Evolutionary conservation across 2,113 vertebrate genomes (phyloP), one percentile per base, ranked within the genome.

Genomic region (Brachirus orientalis): DNA sequence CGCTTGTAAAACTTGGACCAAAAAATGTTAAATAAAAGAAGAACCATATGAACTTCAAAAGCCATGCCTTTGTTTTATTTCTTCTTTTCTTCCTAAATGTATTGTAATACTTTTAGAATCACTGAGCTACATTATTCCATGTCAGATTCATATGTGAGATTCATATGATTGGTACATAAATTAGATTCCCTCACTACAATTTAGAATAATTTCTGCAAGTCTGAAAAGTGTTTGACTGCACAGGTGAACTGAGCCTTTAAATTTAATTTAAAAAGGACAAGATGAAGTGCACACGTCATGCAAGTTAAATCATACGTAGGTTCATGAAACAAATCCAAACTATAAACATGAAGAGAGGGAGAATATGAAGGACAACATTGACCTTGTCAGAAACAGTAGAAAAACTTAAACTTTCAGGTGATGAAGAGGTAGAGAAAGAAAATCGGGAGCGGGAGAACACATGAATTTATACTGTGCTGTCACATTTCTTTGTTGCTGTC

Each of bases 391-490:
- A 60, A 35, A 47, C 5, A 19, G 18, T 16, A 16, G 12, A 60
- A 66, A 67, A 60, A 61, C 18, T 20, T 14, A 12, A 44, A 50
- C 41, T 67, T 72, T 64, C 51, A 60, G 45, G 53, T 33, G 47
- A 35, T n/a, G n/a, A n/a, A n/a, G n/a, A n/a, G n/a, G n/a, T 18
- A 43, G 43, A 59, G 53, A 45, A 28, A 20, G 17, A 20, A 36
- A 40, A 7, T 17, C 16, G 54, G 33, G 12, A 40, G 28, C n/a
- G n/a, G n/a, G n/a, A 75, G 69, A 77, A 70, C 44, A 57, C 63
- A 10, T 81, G 76, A 78, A 84, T 79, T 65, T 84, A 76, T 75
- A 73, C 65, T 12, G 60, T 6, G 6, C 67, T 83, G 77, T 83
- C 70, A 82, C 80, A 78, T 84, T 75, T 38, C 62, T 75, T 69